phyloP scores from a whole-genome alignment of 2,113 vertebrate species.

The Maccullochella peelii region DNA sequence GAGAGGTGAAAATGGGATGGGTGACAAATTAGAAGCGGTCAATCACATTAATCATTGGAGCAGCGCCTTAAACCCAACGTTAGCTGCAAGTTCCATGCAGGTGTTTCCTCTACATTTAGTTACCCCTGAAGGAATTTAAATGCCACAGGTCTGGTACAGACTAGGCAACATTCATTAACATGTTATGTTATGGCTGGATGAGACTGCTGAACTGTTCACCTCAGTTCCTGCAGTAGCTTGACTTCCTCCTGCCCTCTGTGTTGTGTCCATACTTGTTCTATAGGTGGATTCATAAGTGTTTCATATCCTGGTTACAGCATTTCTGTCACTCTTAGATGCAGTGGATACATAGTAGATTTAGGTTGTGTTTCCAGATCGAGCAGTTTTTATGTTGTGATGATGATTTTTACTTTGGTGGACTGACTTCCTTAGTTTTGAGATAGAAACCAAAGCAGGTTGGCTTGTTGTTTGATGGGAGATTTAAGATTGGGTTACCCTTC shows the following conservation, averaged over 20 bases:
- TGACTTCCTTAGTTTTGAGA: slow-evolving; percentile 81
- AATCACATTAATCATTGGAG: slow-evolving; percentile 64
- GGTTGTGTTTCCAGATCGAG: not conserved
- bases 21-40: slow-evolving; percentile 75
- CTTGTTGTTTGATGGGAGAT: slow-evolving; percentile 92
- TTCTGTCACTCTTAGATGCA: not conserved
- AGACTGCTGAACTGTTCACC: slow-evolving; percentile 64
- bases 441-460: slow-evolving; percentile 88
- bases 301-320: slow-evolving; percentile 3
- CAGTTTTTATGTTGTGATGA: slow-evolving; percentile 35
- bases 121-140: slow-evolving; percentile 61
- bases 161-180: slow-evolving; percentile 67
- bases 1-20: slow-evolving; percentile 33
- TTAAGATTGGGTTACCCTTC: slow-evolving; percentile 94
- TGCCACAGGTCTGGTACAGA: slow-evolving; percentile 22
- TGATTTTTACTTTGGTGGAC: slow-evolving; percentile 32
- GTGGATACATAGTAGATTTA: not conserved
- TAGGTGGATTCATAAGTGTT: slow-evolving; percentile 7
- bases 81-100: slow-evolving; percentile 57
- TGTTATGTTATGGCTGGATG: slow-evolving; percentile 72
- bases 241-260: slow-evolving; percentile 46
- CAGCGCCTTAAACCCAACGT: slow-evolving; percentile 39
- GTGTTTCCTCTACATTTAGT: slow-evolving; percentile 86
- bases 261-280: slow-evolving; percentile 47
- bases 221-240: slow-evolving; percentile 28